Conservation (phyloP, 2,888 invertebrate species). For the Synanthedon myopaeformis region DNA sequence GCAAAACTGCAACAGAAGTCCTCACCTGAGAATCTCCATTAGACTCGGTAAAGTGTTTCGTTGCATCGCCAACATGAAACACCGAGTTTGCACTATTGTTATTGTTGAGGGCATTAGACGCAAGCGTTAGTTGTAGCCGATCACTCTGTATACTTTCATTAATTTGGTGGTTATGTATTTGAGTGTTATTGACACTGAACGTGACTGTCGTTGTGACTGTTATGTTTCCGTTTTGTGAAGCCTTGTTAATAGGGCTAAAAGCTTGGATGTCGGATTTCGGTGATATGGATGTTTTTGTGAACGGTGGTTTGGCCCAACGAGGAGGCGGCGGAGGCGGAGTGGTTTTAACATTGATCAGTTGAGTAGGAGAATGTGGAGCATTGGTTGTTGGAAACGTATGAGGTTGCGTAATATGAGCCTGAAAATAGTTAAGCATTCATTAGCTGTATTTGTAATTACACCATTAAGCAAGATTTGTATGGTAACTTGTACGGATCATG, state of each 20-base stretch:
- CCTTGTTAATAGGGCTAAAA: constrained; percentile 59
- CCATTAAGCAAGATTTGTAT: constrained; percentile 19
- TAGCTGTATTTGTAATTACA: constrained; percentile 18
- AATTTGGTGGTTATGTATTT: constrained; percentile 65
- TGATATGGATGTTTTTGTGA: constrained; percentile 59
- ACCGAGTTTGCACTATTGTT: constrained; percentile 45
- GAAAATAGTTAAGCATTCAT: constrained; percentile 34
- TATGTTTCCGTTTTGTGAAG: constrained; percentile 76
- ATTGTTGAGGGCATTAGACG: constrained; percentile 61
- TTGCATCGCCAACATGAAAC: constrained; percentile 42
- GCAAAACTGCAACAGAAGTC: constrained; percentile 5
- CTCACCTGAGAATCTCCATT: constrained; percentile 60
- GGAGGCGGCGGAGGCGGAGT: constrained; percentile 88
- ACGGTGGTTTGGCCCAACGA: constrained; percentile 84
- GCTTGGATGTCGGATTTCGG: constrained; percentile 50
- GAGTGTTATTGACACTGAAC: constrained; percentile 78
- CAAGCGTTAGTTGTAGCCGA: constrained; percentile 66
- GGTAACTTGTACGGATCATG: constrained; percentile 6
- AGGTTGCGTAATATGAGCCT: constrained; percentile 69
- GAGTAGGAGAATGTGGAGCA: constrained; percentile 53
- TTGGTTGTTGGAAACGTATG: constrained; percentile 58
- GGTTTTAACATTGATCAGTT: constrained; percentile 42
- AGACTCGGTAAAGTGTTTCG: constrained; percentile 40
- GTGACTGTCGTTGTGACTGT: constrained; percentile 90
- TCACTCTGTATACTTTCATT: constrained; percentile 60